Evolutionary conservation across 2,113 vertebrate genomes (phyloP), one percentile per base, ranked within the genome.

Genomic region (Poeciliopsis retropinna): DNA sequence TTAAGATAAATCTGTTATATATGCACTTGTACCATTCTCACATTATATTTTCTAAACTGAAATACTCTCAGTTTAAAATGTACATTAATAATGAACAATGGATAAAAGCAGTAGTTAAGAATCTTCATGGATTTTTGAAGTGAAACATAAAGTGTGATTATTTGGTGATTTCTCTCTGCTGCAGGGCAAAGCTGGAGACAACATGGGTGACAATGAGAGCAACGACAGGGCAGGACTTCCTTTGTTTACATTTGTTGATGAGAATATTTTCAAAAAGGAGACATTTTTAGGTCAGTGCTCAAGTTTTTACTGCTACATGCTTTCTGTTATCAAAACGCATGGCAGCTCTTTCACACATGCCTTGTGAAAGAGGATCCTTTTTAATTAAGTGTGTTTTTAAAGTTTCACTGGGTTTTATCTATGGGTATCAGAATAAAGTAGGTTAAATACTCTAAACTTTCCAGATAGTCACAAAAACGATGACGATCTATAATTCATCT

Each of bases 191-290:
- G 93, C 92, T 22, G 91, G 88, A 61, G 62, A 85, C 76, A 78
- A 41, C 47, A 78, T 84, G 74, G 44, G 70, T 60, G 13, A 72
- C 31, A 72, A 67, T 0, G 92, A 94, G 65, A 70, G 82, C 77
- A 91, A 7, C 5, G 44, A 47, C 5, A 82, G 72, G 34, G 89
- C 86, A 10, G 91, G 86, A 61, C 86, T 72, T 66, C 94, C 94
- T 73, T 91, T 95, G n/a, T 95, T 95, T 78, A 91, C 88, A 11
- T 95, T 88, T 79, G 95, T 95, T 0, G 88, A 95, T 62, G 94
- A 95, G 82, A 94, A 84, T 72, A 92, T 94, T 70, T 95, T 95
- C 88, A 94, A 95, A 88, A 95, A 95, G 82, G 94, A 95, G 80
- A 95, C 94, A 0, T 95, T 95, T 85, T 85, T 90, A 78, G 93